Evolutionary conservation across 2,888 invertebrate genomes (phyloP), one percentile per base, ranked within the genome.

Genomic region (Polia nebulosa): DNA sequence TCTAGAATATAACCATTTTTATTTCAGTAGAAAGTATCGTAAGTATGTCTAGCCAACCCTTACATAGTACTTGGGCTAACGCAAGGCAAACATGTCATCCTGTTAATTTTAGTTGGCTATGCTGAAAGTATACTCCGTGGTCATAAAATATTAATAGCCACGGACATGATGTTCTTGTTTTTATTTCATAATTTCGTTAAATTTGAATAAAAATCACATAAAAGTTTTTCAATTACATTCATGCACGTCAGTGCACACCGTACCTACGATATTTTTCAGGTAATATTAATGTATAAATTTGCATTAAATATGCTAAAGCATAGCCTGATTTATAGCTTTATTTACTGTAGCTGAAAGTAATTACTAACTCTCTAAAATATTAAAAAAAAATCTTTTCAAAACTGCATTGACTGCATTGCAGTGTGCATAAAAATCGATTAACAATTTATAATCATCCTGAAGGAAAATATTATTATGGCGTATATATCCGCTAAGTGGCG

Each of bases 71-170:
- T 7, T 66, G 67, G 41, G 5, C 20, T 41, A 70, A 66, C 76
- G 82, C 58, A 84, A 72, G 57, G 22, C 63, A 58, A 74, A 62
- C 65, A 72, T 84, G 73, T 67, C 34, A 36, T 9, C 44, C 39
- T 39, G 55, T 78, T 88, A 84, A 82, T 85, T 89, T 86, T 84
- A 86, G 85, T 88, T 85, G 81, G 81, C 80, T 84, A 81, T 78
- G 85, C 85, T 88, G 86, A 86, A 88, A 86, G 80, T 85, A 81
- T 80, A 84, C 77, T 81, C 78, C 69, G 70, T 64, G 82, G 83
- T 77, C 80, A 81, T 88, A 85, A 89, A 89, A 87, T 85, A 88
- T 84, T 86, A 87, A 89, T 85, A 85, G 83, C 79, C 80, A 84
- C 85, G 80, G 84, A 84, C 88, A 86, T 81, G 80, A 83, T 85